phyloP scores from a whole-genome alignment of 1,140 invertebrate genomes.

The Campoletis sonorensis region DNA sequence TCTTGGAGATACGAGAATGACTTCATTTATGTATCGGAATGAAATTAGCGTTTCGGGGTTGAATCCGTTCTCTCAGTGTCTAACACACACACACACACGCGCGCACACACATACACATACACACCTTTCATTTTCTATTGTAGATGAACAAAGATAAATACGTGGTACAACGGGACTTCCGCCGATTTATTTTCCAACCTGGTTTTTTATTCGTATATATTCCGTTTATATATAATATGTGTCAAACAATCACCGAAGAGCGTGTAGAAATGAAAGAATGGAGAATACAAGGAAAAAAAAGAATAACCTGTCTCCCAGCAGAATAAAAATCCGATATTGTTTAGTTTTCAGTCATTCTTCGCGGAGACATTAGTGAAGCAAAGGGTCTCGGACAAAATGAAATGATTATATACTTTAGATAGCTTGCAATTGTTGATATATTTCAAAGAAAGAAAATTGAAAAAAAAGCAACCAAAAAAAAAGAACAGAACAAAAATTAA shows the following conservation, averaged over 20 bases:
- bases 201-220: neutral
- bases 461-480: neutral
- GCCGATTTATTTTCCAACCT: conserved; percentile 4
- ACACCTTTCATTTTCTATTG: neutral
- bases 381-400: conserved; percentile 57
- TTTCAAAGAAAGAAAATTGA: conserved; percentile 46
- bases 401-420: conserved; percentile 62
- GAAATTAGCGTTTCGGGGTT: neutral
- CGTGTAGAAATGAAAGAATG: neutral
- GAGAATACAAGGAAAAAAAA: conserved; percentile 24
- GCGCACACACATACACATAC: too few species aligned
- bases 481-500: neutral
- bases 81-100: too few species aligned
- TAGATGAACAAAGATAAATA: conserved; percentile 30
- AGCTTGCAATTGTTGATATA: conserved; percentile 69
- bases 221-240: neutral
- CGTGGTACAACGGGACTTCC: conserved; percentile 31
- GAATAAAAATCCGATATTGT: conserved; percentile 47
- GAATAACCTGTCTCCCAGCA: conserved; percentile 26
- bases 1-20: too few species aligned
- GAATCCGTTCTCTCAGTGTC: too few species aligned
- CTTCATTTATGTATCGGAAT: too few species aligned
- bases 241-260: conserved; percentile 23
- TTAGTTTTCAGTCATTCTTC: conserved; percentile 54
- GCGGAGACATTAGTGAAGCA: conserved; percentile 59